Conservation (phyloP, 1,140 invertebrate species). For the Colletes latitarsis region DNA sequence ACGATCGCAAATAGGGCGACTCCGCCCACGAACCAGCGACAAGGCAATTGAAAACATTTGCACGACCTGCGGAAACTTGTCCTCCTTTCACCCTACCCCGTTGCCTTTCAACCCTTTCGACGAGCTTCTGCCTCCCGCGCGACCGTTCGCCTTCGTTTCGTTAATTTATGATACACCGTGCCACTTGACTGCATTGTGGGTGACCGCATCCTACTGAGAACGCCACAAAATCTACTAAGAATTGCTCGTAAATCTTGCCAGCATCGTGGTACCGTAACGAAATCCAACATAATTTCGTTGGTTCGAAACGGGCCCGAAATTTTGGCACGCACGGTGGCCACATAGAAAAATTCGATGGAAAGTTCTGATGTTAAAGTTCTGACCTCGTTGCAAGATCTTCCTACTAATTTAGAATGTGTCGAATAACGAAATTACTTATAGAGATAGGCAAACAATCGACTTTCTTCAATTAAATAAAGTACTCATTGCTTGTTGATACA, state of each 20-base stretch:
- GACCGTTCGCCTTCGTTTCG: background rate
- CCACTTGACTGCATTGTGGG: slow-evolving; percentile 43
- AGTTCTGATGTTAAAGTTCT: no score
- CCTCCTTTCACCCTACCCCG: background rate
- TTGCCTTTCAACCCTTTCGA: background rate
- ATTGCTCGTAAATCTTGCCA: slow-evolving; percentile 51
- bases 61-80: background rate
- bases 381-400: no score
- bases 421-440: no score
- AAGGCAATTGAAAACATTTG: slow-evolving; percentile 1
- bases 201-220: slow-evolving; percentile 49
- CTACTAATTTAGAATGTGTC: no score
- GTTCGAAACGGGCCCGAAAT: background rate
- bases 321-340: background rate
- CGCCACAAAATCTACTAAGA: slow-evolving; percentile 34
- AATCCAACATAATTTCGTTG: slow-evolving; percentile 2
- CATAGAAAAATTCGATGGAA: no score
- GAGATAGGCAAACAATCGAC: no score
- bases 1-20: slow-evolving; percentile 11
- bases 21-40: background rate
- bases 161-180: slow-evolving; percentile 53
- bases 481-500: no score
- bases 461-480: no score
- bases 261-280: slow-evolving; percentile 14
- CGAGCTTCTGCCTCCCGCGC: background rate